Conservation (phyloP, 2,113 vertebrate species). For the Dasypus novemcinctus region DNA sequence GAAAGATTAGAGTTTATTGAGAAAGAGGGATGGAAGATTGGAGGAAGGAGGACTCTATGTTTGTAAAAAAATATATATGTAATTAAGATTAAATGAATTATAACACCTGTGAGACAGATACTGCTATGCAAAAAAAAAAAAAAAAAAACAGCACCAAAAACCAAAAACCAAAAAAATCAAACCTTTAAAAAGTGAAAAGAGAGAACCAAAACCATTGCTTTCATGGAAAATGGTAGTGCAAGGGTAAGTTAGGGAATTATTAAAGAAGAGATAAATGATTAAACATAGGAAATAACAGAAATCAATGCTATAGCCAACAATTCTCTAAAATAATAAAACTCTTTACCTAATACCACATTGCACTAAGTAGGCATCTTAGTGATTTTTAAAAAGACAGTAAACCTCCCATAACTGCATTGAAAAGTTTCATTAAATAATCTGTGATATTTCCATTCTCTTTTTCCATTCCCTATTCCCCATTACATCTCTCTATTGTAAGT, state of each 20-base stretch:
- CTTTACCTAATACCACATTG: neutral
- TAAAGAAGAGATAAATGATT: neutral
- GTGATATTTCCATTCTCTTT: neutral
- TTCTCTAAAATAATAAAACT: neutral
- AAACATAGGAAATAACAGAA: neutral
- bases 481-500: too few relatives aligned
- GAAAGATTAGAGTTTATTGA: too few relatives aligned
- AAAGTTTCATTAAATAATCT: neutral
- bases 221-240: neutral
- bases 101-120: too few relatives aligned
- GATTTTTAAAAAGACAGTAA: neutral
- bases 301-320: neutral
- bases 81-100: too few relatives aligned
- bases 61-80: too few relatives aligned
- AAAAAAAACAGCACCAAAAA: too few relatives aligned
- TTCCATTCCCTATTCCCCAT: too few relatives aligned
- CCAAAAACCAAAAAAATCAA: too few relatives aligned
- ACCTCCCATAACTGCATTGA: neutral
- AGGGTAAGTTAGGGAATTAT: fast-evolving
- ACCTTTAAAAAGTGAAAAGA: neutral
- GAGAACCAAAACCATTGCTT: neutral
- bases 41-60: too few relatives aligned
- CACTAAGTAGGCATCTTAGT: neutral
- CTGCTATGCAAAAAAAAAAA: too few relatives aligned
- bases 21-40: too few relatives aligned